Percentiles rank a stretch among this genome's conserved stretches.
Conservation (phyloP, 2,888 invertebrate genomes). For the Scaptomyza tumidula region DNA sequence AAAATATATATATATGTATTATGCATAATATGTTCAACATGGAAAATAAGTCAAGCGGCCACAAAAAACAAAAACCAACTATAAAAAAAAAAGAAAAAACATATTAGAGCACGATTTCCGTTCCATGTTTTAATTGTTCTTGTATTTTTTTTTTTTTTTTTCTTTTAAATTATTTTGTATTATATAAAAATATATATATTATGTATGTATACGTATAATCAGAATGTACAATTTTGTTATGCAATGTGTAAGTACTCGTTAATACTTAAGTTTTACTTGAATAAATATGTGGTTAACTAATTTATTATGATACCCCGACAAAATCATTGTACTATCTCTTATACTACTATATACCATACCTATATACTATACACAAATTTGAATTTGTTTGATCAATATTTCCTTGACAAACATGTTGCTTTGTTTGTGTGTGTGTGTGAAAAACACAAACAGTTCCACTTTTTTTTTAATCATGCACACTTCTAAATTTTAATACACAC, state of each 20-base stretch:
- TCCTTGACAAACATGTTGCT: constrained; percentile 32
- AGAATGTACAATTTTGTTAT: constrained; percentile 74
- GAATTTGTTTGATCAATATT: constrained; percentile 63
- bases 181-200: constrained; percentile 40
- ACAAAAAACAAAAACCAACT: constrained; percentile 3
- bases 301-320: constrained; percentile 51
- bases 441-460: neutral
- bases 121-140: constrained; percentile 43
- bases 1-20: no score
- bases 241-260: constrained; percentile 72
- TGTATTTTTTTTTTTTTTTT: constrained; percentile 39
- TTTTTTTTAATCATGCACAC: constrained; percentile 8
- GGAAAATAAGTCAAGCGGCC: constrained; percentile 27
- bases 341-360: no score
- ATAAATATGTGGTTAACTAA: constrained; percentile 72
- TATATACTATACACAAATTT: no score
- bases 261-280: constrained; percentile 55
- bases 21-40: constrained; percentile 7
- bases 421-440: neutral
- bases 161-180: constrained; percentile 59
- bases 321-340: constrained; percentile 1
- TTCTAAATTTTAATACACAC: constrained; percentile 14
- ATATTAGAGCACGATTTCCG: constrained; percentile 51
- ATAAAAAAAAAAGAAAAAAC: constrained; percentile 1
- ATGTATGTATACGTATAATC: constrained; percentile 47